Conservation (phyloP, 2,888 invertebrate species). For the Scotopteryx bipunctaria region DNA sequence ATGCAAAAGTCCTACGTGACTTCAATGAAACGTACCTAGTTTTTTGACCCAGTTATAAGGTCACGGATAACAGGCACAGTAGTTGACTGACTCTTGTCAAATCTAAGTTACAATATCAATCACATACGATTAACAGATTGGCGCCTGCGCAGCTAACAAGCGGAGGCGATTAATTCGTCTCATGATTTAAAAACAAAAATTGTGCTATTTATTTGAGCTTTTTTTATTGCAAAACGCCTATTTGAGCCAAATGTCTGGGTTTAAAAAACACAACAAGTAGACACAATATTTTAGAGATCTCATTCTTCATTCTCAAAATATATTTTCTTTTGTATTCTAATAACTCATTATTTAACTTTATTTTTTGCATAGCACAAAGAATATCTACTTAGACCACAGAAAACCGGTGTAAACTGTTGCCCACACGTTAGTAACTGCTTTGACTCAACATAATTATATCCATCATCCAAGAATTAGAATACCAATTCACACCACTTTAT, state of each 20-base stretch:
- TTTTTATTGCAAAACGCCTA: too few relatives aligned
- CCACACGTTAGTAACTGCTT: conserved; percentile 55
- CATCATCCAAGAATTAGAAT: neutral
- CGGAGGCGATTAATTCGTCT: too few relatives aligned
- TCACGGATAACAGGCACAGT: conserved; percentile 62
- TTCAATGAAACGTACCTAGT: conserved; percentile 25
- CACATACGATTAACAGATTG: conserved; percentile 16
- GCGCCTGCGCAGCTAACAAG: conserved; percentile 2
- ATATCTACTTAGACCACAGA: conserved; percentile 38
- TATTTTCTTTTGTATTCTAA: too few relatives aligned
- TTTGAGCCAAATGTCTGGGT: too few relatives aligned
- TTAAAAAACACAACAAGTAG: too few relatives aligned
- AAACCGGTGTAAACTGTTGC: conserved; percentile 53
- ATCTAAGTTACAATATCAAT: conserved; percentile 35
- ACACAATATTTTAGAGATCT: too few relatives aligned
- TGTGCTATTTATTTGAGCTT: too few relatives aligned
- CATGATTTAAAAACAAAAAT: neutral
- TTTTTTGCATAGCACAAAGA: too few relatives aligned
- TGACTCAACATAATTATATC: conserved; percentile 25
- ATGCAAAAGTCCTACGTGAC: conserved; percentile 1
- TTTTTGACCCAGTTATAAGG: conserved; percentile 61
- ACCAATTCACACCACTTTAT: neutral
- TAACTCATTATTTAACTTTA: too few relatives aligned
- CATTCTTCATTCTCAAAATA: too few relatives aligned
- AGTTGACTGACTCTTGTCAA: conserved; percentile 56